Evolutionary conservation across 2,888 invertebrate genomes (phyloP), one percentile per base, ranked within the genome.

Genomic region (Hydropsyche betteni): DNA sequence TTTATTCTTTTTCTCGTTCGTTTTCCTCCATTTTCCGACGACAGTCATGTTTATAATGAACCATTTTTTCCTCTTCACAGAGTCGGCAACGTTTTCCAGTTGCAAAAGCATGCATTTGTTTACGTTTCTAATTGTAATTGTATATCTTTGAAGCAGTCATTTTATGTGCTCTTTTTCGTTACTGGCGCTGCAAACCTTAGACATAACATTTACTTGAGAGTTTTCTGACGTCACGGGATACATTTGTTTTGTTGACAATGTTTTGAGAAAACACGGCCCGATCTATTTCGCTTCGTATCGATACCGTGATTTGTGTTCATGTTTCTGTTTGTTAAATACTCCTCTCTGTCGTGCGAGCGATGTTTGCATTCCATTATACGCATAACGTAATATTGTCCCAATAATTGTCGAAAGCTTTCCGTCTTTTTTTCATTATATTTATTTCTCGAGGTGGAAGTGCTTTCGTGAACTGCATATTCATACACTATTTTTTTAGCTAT

Each of bases 201-300:
- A 72, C 72, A 72, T n/a, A 72, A 72, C 72, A 72, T 50, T 36
- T 51, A 6, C 58, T 58, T 34, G 36, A 70, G 36, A 64, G 52
- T 33, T 34, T 53, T 70, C 58, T 52, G 53, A 33, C 44, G 61
- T 72, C 53, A 70, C 70, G 53, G 70, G 52, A 70, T 70, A 70
- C 70, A 53, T 52, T 70, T 70, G 70, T 70, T 70, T 70, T 53
- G 14, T 51, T 69, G 69, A 69, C 50, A 33, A 69, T 69, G 69
- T 69, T 69, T 69, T 64, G 64, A 34, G 64, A 64, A 64, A 64
- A 64, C 64, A 36, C 64, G 64, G 8, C 2, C 10, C 36, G 3
- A 64, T 64, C 64, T 64, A 36, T 64, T 64, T 64, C 10, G 64
- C 34, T 34, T 36, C 34, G 64, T 64, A 64, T 64, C 64, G 64